These are phyloP conservation scores for Lycocerus yunnanus DNA, from an alignment of 2,888 invertebrate species.

Conservation along the genomic window DNA sequence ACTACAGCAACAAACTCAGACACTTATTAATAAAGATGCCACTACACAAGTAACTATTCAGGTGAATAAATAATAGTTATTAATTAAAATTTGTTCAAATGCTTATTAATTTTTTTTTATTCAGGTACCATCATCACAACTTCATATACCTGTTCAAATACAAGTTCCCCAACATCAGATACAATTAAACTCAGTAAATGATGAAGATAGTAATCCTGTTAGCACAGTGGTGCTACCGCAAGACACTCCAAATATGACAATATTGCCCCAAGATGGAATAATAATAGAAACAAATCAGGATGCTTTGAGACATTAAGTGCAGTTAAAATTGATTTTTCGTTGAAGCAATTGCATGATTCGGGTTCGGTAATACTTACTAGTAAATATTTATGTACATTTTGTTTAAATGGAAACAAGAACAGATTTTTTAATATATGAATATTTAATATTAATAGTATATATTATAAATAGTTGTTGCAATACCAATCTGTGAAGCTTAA, in stretches of 20 bases:
- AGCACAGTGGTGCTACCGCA: conserved; percentile 61
- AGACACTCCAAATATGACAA: conserved; percentile 54
- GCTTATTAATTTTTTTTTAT: background rate
- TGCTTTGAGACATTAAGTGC: conserved; percentile 12
- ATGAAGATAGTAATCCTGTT: conserved; percentile 48
- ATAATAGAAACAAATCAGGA: background rate
- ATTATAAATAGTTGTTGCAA: conserved; percentile 4
- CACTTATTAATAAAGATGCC: conserved; percentile 38
- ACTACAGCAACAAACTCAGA: conserved; percentile 57
- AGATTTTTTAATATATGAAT: conserved; percentile 10
- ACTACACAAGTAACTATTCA: conserved; percentile 52
- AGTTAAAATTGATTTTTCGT: conserved; percentile 7
- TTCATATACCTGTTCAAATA: conserved; percentile 68
- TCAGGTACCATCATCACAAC: conserved; percentile 66
- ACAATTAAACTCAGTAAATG: conserved; percentile 48
- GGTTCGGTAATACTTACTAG: conserved; percentile 1
- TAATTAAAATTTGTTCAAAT: background rate
- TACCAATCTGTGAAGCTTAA: conserved; percentile 1
- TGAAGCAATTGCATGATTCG: background rate
- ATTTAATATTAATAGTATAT: conserved; percentile 8
- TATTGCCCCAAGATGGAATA: conserved; percentile 35
- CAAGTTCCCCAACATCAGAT: conserved; percentile 64
- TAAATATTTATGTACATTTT: conserved; percentile 7
- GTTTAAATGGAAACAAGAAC: background rate
- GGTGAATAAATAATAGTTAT: conserved; percentile 38